A percentile compares a stretch with the other conserved stretches of the same genome.
phyloP scores from a whole-genome alignment of 2,888 invertebrate genomes.

The Uloborus plumipes region DNA sequence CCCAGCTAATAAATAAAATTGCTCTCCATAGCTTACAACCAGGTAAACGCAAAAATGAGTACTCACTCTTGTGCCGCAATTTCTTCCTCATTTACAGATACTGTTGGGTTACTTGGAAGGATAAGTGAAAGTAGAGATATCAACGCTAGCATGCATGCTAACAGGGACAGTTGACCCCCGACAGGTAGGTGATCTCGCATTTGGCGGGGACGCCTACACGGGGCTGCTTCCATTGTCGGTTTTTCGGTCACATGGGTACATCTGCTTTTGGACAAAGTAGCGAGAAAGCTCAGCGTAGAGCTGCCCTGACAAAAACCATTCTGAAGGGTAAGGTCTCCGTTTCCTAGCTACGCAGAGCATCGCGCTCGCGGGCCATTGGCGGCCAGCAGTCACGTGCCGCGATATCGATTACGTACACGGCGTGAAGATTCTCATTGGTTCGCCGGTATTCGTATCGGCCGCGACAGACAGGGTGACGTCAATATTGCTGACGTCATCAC shows the following conservation, averaged over 20 bases:
- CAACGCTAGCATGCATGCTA: slow-evolving; percentile 25
- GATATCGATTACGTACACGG: slow-evolving; percentile 37
- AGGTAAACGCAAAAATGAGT: no score
- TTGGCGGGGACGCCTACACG: slow-evolving; percentile 33
- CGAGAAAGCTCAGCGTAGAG: slow-evolving; percentile 40
- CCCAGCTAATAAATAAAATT: no score
- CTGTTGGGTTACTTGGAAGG: slow-evolving; percentile 43
- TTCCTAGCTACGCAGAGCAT: slow-evolving; percentile 54
- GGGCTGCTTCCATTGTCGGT: slow-evolving; percentile 36
- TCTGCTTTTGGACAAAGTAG: slow-evolving; percentile 31
- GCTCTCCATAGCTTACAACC: no score
- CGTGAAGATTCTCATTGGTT: slow-evolving; percentile 51
- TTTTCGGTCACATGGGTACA: slow-evolving; percentile 54
- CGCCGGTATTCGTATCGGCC: slow-evolving; percentile 44
- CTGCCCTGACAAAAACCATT: slow-evolving; percentile 46
- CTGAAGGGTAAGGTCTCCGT: slow-evolving; percentile 34
- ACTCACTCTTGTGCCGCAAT: slow-evolving; percentile 56
- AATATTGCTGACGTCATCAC: slow-evolving; percentile 57
- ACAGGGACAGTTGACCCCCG: not conserved
- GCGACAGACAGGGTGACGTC: slow-evolving; percentile 61
- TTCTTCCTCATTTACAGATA: slow-evolving; percentile 47
- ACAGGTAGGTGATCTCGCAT: slow-evolving; percentile 24
- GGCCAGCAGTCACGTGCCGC: slow-evolving; percentile 24
- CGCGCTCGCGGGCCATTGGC: slow-evolving; percentile 30
- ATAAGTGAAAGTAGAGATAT: slow-evolving; percentile 27